Percentiles rank a stretch among this genome's conserved stretches.
Conservation (phyloP, 2,888 invertebrate species). For the Coelopa pilipes region DNA sequence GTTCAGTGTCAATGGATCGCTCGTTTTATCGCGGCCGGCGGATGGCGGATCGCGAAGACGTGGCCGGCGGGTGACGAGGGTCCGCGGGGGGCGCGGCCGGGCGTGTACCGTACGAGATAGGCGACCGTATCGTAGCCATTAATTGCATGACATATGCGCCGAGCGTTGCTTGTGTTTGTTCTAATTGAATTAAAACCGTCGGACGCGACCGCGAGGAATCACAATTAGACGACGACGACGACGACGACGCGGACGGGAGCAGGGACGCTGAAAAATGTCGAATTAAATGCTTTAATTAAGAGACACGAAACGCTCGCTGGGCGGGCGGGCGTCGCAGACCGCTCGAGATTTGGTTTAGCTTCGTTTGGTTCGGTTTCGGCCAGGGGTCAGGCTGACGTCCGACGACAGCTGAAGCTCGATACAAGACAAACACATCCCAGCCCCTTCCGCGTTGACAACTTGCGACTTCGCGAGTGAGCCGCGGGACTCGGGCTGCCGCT, state of each 20-base stretch:
- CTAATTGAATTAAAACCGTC: constrained; percentile 56
- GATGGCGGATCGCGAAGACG: not conserved
- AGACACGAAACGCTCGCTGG: not conserved
- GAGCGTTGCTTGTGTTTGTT: constrained; percentile 44
- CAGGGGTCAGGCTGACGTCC: too few relatives aligned
- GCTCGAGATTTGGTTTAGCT: too few relatives aligned
- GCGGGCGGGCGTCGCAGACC: too few relatives aligned
- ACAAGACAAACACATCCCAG: too few relatives aligned
- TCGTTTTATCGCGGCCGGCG: constrained; percentile 29
- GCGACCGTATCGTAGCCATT: constrained; percentile 32
- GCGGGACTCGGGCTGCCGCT: too few relatives aligned
- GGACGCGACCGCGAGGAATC: not conserved
- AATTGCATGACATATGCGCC: constrained; percentile 26
- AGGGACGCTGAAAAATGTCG: not conserved
- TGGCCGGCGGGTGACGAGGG: not conserved
- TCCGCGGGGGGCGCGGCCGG: not conserved
- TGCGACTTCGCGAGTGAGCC: too few relatives aligned
- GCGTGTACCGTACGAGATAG: constrained; percentile 46
- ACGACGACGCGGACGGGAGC: not conserved
- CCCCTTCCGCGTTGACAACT: too few relatives aligned
- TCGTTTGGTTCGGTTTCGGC: too few relatives aligned
- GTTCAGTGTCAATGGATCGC: constrained; percentile 65
- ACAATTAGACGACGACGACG: not conserved
- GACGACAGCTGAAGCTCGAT: too few relatives aligned
- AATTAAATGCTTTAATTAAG: constrained; percentile 1